Conservation (phyloP, 1,140 invertebrate genomes). For the Drosophila murphyi region DNA sequence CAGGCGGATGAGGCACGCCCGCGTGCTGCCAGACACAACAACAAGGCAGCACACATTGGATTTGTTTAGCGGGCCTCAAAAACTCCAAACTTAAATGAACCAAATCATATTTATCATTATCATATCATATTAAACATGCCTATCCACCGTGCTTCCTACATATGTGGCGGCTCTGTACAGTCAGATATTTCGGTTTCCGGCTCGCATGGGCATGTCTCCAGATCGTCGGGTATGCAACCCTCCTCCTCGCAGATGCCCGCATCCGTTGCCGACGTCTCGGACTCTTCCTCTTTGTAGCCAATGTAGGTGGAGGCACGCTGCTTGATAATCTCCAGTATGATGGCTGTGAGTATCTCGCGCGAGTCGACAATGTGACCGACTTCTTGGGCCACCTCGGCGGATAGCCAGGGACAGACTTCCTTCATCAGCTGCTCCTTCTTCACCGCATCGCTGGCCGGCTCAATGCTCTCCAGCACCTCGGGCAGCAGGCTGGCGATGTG, state of each 20-base stretch:
- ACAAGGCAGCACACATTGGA: slow-evolving; percentile 48
- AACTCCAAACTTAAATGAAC: slow-evolving; percentile 51
- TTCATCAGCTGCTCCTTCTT: slow-evolving; percentile 89
- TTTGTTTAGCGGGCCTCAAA: slow-evolving; percentile 40
- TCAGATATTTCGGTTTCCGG: slow-evolving; percentile 50
- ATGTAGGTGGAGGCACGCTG: slow-evolving; percentile 86
- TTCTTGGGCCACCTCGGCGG: slow-evolving; percentile 91
- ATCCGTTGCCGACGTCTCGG: slow-evolving; percentile 35
- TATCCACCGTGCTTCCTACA: slow-evolving; percentile 13
- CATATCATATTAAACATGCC: slow-evolving; percentile 16
- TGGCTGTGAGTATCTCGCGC: slow-evolving; percentile 91
- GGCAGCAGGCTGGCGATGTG: slow-evolving; percentile 94
- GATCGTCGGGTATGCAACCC: slow-evolving; percentile 54
- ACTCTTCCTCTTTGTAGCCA: slow-evolving; percentile 64
- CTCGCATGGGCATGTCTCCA: slow-evolving; percentile 64
- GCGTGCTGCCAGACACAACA: slow-evolving; percentile 64
- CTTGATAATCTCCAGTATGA: slow-evolving; percentile 90
- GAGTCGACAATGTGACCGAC: slow-evolving; percentile 92
- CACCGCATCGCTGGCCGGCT: slow-evolving; percentile 76
- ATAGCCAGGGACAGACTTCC: slow-evolving; percentile 94
- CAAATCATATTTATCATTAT: slow-evolving; percentile 32
- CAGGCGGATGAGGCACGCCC: slow-evolving; percentile 6
- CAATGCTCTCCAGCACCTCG: slow-evolving; percentile 90
- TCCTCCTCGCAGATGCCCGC: slow-evolving; percentile 59
- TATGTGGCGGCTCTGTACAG: slow-evolving; percentile 54